Base-by-base conservation (phyloP, 2,888 invertebrate species). In the Colostygia pectinataria region DNA sequence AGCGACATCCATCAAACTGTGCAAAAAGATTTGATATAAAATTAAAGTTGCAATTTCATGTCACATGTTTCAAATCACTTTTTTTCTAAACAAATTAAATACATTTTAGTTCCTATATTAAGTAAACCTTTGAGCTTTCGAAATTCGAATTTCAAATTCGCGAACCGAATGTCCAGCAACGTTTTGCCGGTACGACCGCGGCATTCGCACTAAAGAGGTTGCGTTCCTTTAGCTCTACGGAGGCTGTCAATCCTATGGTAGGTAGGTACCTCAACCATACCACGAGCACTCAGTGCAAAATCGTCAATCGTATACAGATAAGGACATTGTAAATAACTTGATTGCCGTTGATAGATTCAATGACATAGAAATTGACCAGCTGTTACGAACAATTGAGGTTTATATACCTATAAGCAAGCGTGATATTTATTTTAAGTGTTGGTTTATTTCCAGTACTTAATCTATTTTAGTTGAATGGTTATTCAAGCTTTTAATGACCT, bases 171-270 rank as follows among this genome's bases (percentile, higher is more conserved):
- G 58, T 46, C 60, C 63, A 56, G 67, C 60, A 63, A 73, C 79
- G 80, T 78, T 70, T 60, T 63, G 59, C 70, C 75, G 64, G 70
- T 71, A 59, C 67, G 80, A 70, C 56, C 61, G 77, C 68, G 71
- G 77, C 73, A 74, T 61, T 61, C 63, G 55, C 61, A 80, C 80
- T 80, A 73, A 50, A 42, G 49, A 20, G 20, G 3, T 2, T 20
- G 20, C 1, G 31, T 32, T 41, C 13, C 45, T 55, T 50, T 47
- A 8, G 59, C 55, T 40, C 60, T 53, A 25, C 27, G 33, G 42
- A 42, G n/a, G n/a, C 53, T 42, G 37, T 53, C 47, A 47, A 50
- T 53, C 50, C 20, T 10, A 39, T n/a, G 29, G 32, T 41, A n/a
- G n/a, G n/a, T n/a, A n/a, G n/a, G n/a, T n/a, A n/a, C n/a, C n/a